Evolutionary conservation across 2,113 vertebrate species (phyloP).

Genomic region (Astatoreochromis straeleni): DNA sequence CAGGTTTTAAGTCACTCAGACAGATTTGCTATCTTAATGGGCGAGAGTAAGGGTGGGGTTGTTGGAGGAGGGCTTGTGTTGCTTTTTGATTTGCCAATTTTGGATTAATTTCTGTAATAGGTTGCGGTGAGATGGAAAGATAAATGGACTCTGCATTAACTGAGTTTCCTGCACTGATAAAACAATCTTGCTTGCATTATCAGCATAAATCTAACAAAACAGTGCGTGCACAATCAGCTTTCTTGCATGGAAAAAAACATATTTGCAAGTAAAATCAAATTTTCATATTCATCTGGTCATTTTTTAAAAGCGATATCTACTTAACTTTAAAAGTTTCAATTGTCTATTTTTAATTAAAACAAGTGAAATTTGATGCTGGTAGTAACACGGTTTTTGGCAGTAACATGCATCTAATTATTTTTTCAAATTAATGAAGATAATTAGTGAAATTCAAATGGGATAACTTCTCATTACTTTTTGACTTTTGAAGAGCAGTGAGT

Average conservation of each 20-base stretch:
- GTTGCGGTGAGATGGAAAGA: slow-evolving; percentile 23
- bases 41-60: slow-evolving; percentile 1
- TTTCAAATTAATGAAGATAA: neutral
- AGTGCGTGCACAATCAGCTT: neutral
- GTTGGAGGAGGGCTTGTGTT: neutral
- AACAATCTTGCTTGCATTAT: neutral
- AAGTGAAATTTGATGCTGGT: neutral
- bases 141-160: slow-evolving; percentile 8
- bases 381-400: neutral
- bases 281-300: neutral
- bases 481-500: neutral
- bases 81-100: slow-evolving; percentile 47
- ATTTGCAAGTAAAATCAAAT: neutral
- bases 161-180: neutral
- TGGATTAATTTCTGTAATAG: slow-evolving; percentile 26
- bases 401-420: neutral
- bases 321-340: neutral
- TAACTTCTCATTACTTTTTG: neutral
- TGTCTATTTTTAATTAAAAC: neutral
- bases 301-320: neutral
- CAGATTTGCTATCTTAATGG: slow-evolving; percentile 74
- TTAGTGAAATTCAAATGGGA: neutral
- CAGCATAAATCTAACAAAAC: neutral
- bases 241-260: neutral
- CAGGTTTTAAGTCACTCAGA: slow-evolving; percentile 64